phyloP scores from a whole-genome alignment of 37 sponge, comb jelly and placozoan genomes.

The Diacarnus erythraeanus region DNA sequence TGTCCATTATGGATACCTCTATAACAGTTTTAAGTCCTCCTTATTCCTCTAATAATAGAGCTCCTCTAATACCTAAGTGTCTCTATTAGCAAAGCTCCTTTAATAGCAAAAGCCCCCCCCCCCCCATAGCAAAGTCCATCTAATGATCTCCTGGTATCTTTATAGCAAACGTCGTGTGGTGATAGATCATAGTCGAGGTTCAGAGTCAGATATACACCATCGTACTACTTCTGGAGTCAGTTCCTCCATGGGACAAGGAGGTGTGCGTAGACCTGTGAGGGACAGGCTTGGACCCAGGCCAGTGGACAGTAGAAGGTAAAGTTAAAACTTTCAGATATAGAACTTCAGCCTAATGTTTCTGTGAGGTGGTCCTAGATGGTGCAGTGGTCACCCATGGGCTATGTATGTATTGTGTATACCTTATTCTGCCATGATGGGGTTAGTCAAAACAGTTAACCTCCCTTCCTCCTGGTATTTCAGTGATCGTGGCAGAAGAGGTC shows the following conservation, averaged over 20 bases:
- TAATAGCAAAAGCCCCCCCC: too few relatives aligned
- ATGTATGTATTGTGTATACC: too few relatives aligned
- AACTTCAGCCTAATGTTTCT: too few relatives aligned
- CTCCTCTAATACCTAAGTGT: too few relatives aligned
- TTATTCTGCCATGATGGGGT: too few relatives aligned
- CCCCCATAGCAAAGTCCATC: too few relatives aligned
- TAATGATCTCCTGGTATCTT: neutral
- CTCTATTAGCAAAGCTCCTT: too few relatives aligned
- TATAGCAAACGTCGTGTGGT: conserved; percentile 8
- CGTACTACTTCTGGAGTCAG: neutral
- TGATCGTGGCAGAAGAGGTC: conserved; percentile 1
- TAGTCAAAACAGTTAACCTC: too few relatives aligned
- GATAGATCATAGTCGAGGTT: conserved; percentile 3
- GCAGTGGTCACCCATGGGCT: neutral
- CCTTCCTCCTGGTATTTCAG: too few relatives aligned
- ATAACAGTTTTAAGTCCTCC: too few relatives aligned
- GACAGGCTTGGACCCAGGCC: conserved; percentile 38
- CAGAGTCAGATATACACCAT: neutral
- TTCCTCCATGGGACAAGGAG: neutral
- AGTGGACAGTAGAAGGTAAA: conserved; percentile 28
- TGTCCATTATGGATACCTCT: too few relatives aligned
- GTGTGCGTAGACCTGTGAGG: conserved; percentile 17
- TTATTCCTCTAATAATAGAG: neutral
- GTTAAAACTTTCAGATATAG: neutral
- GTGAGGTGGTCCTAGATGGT: too few relatives aligned